These are phyloP conservation scores for Alcis repandata DNA, from an alignment of 2,888 invertebrate genomes.

Conservation along the genomic window DNA sequence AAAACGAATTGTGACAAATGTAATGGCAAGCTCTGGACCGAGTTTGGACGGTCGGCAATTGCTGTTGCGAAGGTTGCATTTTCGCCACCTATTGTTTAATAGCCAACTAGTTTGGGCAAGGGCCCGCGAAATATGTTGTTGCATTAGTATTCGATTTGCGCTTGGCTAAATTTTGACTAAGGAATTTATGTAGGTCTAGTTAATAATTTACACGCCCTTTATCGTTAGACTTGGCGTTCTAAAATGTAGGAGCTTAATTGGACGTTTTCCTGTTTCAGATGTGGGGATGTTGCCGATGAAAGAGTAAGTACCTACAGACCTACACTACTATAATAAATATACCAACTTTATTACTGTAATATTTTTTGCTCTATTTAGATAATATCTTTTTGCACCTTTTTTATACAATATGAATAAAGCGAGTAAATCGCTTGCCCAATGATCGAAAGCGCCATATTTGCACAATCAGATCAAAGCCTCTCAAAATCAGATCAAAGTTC, in stretches of 20 bases:
- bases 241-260: slow-evolving; percentile 14
- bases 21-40: slow-evolving; percentile 56
- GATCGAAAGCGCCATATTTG: neutral
- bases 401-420: neutral
- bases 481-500: too few species aligned
- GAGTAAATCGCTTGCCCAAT: neutral
- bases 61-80: slow-evolving; percentile 48
- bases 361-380: neutral
- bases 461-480: too few species aligned
- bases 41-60: slow-evolving; percentile 35
- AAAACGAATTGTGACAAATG: slow-evolving; percentile 63
- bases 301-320: slow-evolving; percentile 94
- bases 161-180: slow-evolving; percentile 3
- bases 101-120: slow-evolving; percentile 45
- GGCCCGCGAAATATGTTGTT: slow-evolving; percentile 44
- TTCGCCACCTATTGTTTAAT: slow-evolving; percentile 50
- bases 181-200: slow-evolving; percentile 14
- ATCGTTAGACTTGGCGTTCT: neutral
- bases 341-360: neutral
- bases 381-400: neutral
- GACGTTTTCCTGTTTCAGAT: slow-evolving; percentile 88
- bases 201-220: neutral
- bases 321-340: too few species aligned
- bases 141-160: slow-evolving; percentile 29
- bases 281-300: slow-evolving; percentile 97